Evolutionary conservation across 2,113 vertebrate genomes (phyloP).

Genomic region (Catagonus wagneri): DNA sequence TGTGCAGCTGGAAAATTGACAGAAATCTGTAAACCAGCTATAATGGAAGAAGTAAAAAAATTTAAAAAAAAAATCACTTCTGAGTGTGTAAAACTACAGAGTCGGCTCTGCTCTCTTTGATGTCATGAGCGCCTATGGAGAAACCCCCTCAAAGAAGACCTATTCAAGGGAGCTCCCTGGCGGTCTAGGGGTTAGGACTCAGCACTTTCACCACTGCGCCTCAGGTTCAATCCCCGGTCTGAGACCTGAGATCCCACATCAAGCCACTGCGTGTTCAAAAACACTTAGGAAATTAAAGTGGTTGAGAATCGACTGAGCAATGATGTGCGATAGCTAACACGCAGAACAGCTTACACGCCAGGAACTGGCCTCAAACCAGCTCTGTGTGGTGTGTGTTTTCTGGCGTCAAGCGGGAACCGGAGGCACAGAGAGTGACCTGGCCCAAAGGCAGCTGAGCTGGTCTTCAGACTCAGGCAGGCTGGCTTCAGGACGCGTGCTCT

Average conservation of each 20-base stretch:
- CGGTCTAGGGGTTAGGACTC: too few species aligned
- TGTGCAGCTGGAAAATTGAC: too few species aligned
- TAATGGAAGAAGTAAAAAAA: too few species aligned
- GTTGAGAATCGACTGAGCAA: neutral
- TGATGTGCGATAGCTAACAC: rapidly evolving
- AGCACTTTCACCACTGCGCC: too few species aligned
- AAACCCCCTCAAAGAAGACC: neutral
- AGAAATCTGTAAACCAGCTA: too few species aligned
- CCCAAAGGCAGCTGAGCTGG: neutral
- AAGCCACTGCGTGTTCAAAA: too few species aligned
- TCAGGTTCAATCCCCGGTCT: too few species aligned
- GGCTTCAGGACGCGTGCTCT: rapidly evolving
- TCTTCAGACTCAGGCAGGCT: neutral
- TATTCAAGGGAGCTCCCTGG: too few species aligned
- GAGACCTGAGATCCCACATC: too few species aligned
- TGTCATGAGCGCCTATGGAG: neutral
- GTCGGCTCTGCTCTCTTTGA: neutral
- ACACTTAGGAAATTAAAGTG: neutral
- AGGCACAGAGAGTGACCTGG: neutral
- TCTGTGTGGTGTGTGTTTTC: neutral
- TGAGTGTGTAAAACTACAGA: neutral
- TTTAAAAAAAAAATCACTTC: neutral
- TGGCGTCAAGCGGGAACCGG: neutral
- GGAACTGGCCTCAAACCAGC: neutral
- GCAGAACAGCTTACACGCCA: neutral